Conservation (phyloP, 1,140 invertebrate species). For the Bombus soroeensis region DNA sequence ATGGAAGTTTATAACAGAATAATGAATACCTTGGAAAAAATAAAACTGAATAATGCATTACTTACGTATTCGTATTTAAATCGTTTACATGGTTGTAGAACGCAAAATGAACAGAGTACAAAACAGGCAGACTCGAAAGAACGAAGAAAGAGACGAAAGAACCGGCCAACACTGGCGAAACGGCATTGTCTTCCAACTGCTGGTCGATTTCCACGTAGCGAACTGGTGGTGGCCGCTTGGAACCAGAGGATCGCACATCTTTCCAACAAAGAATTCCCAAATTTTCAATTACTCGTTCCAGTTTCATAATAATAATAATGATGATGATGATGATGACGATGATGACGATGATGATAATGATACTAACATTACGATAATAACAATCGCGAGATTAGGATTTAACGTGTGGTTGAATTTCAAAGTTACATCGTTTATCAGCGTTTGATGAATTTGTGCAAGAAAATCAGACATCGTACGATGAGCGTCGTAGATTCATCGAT, state of each 20-base stretch:
- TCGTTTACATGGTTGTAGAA: neutral
- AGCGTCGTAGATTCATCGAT: too few species aligned
- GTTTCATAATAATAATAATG: neutral
- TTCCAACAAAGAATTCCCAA: neutral
- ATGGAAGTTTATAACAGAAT: neutral
- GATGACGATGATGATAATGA: fast-evolving
- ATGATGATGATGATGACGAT: fast-evolving
- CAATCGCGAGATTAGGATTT: too few species aligned
- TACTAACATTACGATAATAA: too few species aligned
- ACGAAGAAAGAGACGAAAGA: neutral
- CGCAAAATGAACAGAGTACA: neutral
- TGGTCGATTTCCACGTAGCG: conserved; percentile 15
- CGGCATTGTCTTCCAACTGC: neutral
- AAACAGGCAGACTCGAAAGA: neutral
- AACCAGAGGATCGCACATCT: neutral
- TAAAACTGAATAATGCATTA: neutral
- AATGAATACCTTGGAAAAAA: neutral
- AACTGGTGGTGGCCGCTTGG: neutral
- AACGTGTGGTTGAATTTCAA: neutral
- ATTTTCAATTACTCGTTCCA: neutral
- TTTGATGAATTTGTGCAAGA: too few species aligned
- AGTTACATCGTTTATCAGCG: neutral
- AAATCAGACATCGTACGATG: too few species aligned
- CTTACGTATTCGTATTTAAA: conserved; percentile 10
- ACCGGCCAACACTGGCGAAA: neutral